Evolutionary conservation across 2,113 vertebrate genomes (phyloP), one percentile per base, ranked within the genome.

Genomic region (Castor canadensis): DNA sequence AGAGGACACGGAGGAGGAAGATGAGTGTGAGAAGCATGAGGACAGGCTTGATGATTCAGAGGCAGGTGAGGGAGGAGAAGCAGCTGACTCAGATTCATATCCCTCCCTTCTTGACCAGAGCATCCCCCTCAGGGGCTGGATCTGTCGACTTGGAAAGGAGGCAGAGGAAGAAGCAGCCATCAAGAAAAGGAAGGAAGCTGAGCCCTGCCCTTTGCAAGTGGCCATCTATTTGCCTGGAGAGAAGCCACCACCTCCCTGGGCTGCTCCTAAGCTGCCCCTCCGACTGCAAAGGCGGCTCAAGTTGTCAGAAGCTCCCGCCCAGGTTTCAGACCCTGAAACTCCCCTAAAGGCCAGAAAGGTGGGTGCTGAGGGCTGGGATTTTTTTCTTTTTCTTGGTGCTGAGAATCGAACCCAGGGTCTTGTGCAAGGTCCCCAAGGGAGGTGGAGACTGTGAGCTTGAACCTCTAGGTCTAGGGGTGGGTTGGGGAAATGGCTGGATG

Each of bases 171-270:
- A 77, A 52, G 82, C 30, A 54, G 6, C 49, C 17, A 7, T n/a
- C 4, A 3, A 67, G 43, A 17, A 67, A 13, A 1, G 8, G 67
- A n/a, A 9, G 49, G 79, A 45, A 30, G 24, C 81, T 47, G 93
- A 84, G 62, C 40, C 64, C 26, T 3, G 9, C 12, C 52, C 52
- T 40, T 87, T 96, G 71, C 89, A 0, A 10, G 96, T 98, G 73
- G 91, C 95, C 96, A 87, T 98, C 89, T 98, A 97, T 45, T 32
- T 96, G 26, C 96, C 97, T 49, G 96, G 95, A 6, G 32, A 88
- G 85, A 72, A 64, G 52, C 77, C 85, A 15, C 93, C 87, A 4
- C n/a, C 77, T 28, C 43, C 95, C 16, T 93, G 96, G 87, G 7
- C 49, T 2, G 56, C 79, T 28, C 85, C 93, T n/a, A 77, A 3